These are phyloP conservation scores for Triplophysa bombifrons DNA, from an alignment of 2,797 vertebrate genomes.

Conservation along the genomic window DNA sequence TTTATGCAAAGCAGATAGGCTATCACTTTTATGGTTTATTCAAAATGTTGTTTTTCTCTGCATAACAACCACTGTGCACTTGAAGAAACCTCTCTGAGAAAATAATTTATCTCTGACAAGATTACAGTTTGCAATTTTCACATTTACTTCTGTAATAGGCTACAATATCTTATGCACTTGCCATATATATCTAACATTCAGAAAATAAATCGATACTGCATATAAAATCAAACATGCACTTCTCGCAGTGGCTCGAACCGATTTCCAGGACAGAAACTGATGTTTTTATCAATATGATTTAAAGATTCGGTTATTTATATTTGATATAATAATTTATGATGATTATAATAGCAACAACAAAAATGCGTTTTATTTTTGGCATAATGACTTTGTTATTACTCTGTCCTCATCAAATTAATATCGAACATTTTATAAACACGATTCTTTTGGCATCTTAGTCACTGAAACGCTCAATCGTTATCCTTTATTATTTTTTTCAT, in stretches of 20 bases:
- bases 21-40: neutral
- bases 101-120: neutral
- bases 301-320: neutral
- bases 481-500: constrained; percentile 2
- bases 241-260: neutral
- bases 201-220: neutral
- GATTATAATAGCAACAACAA: neutral
- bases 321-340: neutral
- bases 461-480: neutral
- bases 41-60: neutral
- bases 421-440: neutral
- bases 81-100: neutral
- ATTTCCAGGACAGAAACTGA: neutral
- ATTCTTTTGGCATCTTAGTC: neutral
- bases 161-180: neutral
- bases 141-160: neutral
- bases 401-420: neutral
- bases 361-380: neutral
- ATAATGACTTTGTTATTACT: neutral
- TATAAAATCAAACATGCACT: neutral
- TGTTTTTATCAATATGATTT: neutral
- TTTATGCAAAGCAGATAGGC: neutral
- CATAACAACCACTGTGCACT: neutral
- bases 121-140: neutral
- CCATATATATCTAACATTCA: neutral